A percentile compares a stretch with the other conserved stretches of the same genome.
These are phyloP conservation scores for Grallaria varia DNA, from an alignment of 2,113 vertebrate species.

Conservation along the genomic window DNA sequence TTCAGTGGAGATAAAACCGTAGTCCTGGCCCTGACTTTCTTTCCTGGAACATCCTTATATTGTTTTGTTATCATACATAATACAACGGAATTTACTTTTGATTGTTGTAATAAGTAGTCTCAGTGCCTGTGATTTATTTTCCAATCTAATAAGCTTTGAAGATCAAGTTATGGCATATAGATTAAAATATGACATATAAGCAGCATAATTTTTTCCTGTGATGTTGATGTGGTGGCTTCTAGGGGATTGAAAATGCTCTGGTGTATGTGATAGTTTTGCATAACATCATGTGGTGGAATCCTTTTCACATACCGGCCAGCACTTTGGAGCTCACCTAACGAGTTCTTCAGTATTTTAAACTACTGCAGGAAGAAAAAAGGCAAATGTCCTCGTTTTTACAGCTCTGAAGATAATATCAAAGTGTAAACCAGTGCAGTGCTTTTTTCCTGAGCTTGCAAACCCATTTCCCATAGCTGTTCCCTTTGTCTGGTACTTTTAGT, in stretches of 20 bases:
- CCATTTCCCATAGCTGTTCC: background rate
- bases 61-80: constrained; percentile 6
- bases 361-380: background rate
- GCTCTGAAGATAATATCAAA: background rate
- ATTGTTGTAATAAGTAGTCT: constrained; percentile 4
- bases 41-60: background rate
- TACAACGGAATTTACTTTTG: background rate
- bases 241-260: background rate
- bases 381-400: background rate
- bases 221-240: background rate
- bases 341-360: constrained; percentile 3
- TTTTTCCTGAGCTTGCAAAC: background rate
- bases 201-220: background rate
- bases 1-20: background rate
- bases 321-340: background rate
- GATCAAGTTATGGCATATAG: background rate
- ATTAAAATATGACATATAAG: background rate
- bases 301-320: background rate
- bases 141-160: background rate
- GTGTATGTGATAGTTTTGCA: background rate
- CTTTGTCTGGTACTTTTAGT: background rate
- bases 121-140: background rate
- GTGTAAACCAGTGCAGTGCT: background rate
- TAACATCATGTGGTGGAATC: background rate
- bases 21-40: background rate